These are phyloP conservation scores for Epinephelus malabaricus DNA, from an alignment of 2,797 vertebrate genomes.

Conservation along the genomic window DNA sequence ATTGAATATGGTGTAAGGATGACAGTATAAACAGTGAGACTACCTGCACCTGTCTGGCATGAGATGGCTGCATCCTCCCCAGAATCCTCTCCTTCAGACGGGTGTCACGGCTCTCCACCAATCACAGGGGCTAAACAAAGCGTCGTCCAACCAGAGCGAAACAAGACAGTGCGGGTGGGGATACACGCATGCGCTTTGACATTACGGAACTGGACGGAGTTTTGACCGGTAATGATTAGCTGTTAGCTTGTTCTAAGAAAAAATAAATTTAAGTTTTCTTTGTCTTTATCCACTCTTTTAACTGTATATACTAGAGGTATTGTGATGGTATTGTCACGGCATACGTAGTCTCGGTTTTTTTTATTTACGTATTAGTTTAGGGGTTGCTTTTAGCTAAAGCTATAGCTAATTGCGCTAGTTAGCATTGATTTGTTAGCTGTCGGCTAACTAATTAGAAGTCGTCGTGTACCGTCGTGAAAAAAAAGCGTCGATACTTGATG, in stretches of 20 bases:
- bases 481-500: fast-evolving
- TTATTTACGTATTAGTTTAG: not conserved
- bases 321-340: not conserved
- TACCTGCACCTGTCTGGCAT: conserved; percentile 39
- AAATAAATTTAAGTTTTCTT: not conserved
- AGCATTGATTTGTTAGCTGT: conserved; percentile 38
- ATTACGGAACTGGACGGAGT: conserved; percentile 39
- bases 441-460: not conserved
- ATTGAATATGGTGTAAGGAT: not conserved
- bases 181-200: conserved; percentile 40
- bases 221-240: conserved; percentile 44
- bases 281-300: not conserved
- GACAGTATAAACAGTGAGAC: not conserved
- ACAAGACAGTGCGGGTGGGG: conserved; percentile 16
- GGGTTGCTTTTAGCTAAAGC: not conserved
- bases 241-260: conserved; percentile 14
- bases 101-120: conserved; percentile 44
- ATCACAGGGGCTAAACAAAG: conserved; percentile 24
- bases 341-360: not conserved
- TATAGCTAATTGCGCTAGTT: conserved; percentile 23
- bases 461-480: not conserved
- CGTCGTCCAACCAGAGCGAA: conserved; percentile 76
- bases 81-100: conserved; percentile 34
- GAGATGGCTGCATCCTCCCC: conserved; percentile 74
- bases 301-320: not conserved